Evolutionary conservation across 1,140 invertebrate genomes (phyloP).

Genomic region (Aphelenchoides besseyi): DNA sequence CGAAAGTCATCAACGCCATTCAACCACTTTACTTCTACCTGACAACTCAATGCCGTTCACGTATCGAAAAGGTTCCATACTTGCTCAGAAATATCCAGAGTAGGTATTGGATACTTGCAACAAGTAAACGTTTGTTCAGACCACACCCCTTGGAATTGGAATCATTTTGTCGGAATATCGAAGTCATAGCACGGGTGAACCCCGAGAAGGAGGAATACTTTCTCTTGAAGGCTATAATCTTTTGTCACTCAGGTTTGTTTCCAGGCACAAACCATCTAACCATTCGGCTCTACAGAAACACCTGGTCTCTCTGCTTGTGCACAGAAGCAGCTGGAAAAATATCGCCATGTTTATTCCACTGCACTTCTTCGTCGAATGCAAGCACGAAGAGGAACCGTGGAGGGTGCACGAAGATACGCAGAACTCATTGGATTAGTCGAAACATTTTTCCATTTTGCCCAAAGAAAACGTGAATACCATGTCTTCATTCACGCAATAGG

Average conservation of each 20-base stretch:
- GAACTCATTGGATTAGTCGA: background rate
- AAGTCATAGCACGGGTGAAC: background rate
- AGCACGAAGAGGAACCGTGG: background rate
- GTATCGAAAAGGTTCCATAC: background rate
- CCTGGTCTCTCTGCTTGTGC: background rate
- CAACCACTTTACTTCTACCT: background rate
- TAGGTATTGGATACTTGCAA: background rate
- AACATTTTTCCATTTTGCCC: conserved; percentile 2
- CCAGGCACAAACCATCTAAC: background rate
- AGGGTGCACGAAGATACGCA: background rate
- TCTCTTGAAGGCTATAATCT: background rate
- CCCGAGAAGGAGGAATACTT: background rate
- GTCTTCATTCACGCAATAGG: background rate
- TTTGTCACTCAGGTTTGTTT: background rate
- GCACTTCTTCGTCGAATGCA: background rate
- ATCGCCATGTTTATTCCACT: background rate
- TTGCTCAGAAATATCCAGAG: background rate
- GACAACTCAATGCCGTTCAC: background rate
- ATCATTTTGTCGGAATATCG: background rate
- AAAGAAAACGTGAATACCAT: conserved; percentile 5
- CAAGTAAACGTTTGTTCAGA: background rate
- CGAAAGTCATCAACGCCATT: background rate
- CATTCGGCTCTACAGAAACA: background rate
- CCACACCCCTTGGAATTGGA: conserved; percentile 1
- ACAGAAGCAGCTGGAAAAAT: background rate